Evolutionary conservation across 2,888 invertebrate genomes (phyloP).

Genomic region (Nomada flava): DNA sequence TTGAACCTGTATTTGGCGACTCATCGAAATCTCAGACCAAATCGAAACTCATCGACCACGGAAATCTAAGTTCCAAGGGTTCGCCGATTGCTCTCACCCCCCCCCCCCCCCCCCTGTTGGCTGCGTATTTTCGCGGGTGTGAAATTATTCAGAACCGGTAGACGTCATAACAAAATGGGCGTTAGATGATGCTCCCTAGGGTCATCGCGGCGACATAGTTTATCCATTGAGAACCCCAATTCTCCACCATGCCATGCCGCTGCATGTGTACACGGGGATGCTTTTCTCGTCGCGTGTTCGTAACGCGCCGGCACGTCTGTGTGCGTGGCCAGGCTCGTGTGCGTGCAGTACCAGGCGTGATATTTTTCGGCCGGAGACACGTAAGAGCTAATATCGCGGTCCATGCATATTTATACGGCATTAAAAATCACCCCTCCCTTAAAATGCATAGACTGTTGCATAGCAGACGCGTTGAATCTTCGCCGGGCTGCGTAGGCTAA

Average conservation of each 20-base stretch:
- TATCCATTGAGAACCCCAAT: constrained; percentile 83
- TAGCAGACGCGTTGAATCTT: constrained; percentile 75
- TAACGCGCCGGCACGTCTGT: constrained; percentile 16
- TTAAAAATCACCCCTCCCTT: constrained; percentile 83
- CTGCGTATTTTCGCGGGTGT: constrained; percentile 48
- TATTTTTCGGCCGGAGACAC: constrained; percentile 78
- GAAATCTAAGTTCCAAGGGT: constrained; percentile 10
- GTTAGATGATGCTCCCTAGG: constrained; percentile 83
- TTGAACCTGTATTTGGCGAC: too few relatives aligned
- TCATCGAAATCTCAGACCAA: not conserved
- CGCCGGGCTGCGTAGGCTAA: constrained; percentile 45
- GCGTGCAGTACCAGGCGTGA: constrained; percentile 68
- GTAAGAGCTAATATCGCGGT: constrained; percentile 83
- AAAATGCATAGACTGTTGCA: constrained; percentile 81
- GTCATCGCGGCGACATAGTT: constrained; percentile 84
- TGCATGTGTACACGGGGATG: constrained; percentile 66
- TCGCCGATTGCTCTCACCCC: constrained; percentile 30
- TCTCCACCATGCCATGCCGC: constrained; percentile 58
- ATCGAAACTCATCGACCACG: too few relatives aligned
- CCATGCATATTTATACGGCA: constrained; percentile 84
- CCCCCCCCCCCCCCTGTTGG: not conserved
- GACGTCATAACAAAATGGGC: constrained; percentile 83
- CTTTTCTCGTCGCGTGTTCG: constrained; percentile 62
- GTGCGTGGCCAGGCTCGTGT: not conserved
- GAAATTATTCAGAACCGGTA: constrained; percentile 76